Conservation (phyloP, 2,797 vertebrate genomes). For the Pangasius macronema region DNA sequence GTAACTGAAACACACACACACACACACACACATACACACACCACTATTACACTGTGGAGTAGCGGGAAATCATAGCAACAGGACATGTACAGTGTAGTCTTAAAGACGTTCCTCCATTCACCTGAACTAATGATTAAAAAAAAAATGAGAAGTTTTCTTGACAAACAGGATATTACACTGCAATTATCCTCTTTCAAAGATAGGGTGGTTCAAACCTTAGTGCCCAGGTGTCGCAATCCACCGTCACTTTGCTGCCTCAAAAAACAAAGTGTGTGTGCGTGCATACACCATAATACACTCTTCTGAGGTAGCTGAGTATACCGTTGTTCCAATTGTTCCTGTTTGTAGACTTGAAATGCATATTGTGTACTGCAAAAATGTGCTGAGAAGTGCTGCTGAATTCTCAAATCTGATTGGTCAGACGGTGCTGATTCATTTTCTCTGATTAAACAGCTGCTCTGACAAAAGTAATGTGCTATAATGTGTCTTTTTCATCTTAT, state of each 20-base stretch:
- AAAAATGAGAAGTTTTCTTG: neutral
- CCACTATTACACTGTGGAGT: neutral
- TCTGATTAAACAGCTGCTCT: neutral
- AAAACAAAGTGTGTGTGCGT: neutral
- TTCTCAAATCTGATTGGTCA: neutral
- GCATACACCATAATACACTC: neutral
- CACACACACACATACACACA: neutral
- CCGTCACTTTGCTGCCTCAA: neutral
- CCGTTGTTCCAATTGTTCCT: neutral
- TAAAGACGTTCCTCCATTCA: neutral
- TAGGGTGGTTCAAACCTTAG: neutral
- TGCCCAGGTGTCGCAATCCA: neutral
- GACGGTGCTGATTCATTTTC: neutral
- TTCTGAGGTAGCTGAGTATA: neutral
- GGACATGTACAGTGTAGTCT: neutral
- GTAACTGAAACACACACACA: conserved; percentile 72
- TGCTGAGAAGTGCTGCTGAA: neutral
- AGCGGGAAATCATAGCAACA: neutral
- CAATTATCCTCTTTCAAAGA: neutral
- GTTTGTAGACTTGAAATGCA: neutral
- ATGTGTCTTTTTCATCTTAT: neutral
- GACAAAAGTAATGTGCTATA: neutral
- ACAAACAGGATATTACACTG: neutral
- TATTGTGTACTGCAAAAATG: neutral
- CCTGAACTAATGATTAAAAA: neutral